Evolutionary conservation across 2,888 invertebrate genomes (phyloP).

Genomic region (Drosophila ezoana): DNA sequence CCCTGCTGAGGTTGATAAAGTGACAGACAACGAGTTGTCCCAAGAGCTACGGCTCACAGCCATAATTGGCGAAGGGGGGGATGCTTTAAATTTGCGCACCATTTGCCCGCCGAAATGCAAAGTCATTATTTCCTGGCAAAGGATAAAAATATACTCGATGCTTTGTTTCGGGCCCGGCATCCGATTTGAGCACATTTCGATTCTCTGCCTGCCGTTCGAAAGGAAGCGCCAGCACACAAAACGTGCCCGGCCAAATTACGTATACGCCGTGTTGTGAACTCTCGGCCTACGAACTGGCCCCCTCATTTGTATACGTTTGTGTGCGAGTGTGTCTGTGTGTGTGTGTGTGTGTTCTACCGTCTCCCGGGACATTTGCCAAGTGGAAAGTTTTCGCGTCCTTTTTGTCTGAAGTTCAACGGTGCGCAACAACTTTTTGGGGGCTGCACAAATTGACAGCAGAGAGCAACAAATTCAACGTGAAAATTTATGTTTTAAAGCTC

Average conservation of each 20-base stretch:
- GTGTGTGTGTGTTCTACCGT: neutral
- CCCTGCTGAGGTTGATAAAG: conserved; percentile 68
- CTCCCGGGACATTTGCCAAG: conserved; percentile 59
- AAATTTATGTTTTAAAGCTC: conserved; percentile 48
- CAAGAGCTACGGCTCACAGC: conserved; percentile 4
- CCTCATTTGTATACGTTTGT: too few relatives aligned
- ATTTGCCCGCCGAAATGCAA: conserved; percentile 69
- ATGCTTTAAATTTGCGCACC: conserved; percentile 60
- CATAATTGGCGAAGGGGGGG: conserved; percentile 36
- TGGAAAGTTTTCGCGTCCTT: conserved; percentile 68
- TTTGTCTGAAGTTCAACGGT: conserved; percentile 68
- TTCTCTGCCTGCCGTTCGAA: conserved; percentile 14
- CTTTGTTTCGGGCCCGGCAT: conserved; percentile 36
- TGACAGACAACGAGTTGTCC: conserved; percentile 62
- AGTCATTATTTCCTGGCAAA: conserved; percentile 67
- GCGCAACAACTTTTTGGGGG: conserved; percentile 68
- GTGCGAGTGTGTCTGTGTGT: conserved; percentile 8
- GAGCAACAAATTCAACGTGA: conserved; percentile 35
- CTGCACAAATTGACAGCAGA: conserved; percentile 54
- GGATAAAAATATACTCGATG: conserved; percentile 54
- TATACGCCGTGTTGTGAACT: conserved; percentile 55
- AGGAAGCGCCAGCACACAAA: conserved; percentile 7
- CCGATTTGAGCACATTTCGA: conserved; percentile 39
- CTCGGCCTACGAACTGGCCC: conserved; percentile 26
- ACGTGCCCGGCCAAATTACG: conserved; percentile 49